These are phyloP conservation scores for Hepsetus odoe DNA, from an alignment of 2,113 vertebrate genomes.

Conservation along the genomic window DNA sequence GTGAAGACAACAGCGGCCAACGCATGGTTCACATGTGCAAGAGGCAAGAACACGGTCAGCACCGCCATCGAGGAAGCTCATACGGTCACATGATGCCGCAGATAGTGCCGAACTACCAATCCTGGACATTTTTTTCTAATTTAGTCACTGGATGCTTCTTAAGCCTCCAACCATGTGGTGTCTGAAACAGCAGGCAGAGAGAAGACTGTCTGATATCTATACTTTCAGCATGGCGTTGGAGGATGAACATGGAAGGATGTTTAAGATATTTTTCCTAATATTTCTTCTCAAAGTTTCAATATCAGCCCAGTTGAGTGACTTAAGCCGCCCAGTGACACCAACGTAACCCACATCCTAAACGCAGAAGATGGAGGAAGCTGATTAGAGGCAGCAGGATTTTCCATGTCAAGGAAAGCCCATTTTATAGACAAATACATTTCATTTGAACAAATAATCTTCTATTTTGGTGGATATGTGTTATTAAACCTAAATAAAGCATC, in stretches of 20 bases:
- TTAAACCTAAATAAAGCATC: neutral
- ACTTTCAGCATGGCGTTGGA: neutral
- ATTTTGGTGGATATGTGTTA: neutral
- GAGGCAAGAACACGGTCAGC: neutral
- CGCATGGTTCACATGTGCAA: constrained; percentile 28
- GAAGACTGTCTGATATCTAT: neutral
- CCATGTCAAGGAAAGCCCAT: neutral
- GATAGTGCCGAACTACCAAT: too few relatives aligned
- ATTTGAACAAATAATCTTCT: neutral
- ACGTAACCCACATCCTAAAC: neutral
- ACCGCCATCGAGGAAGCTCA: neutral
- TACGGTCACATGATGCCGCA: neutral
- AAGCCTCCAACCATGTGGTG: neutral
- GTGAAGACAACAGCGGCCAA: constrained; percentile 34
- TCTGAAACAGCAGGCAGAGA: neutral
- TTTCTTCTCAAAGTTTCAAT: too few relatives aligned
- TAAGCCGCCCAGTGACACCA: neutral
- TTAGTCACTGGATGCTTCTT: neutral
- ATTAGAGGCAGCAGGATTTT: neutral
- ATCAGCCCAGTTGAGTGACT: too few relatives aligned
- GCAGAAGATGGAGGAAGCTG: neutral
- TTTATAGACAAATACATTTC: neutral
- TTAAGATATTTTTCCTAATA: too few relatives aligned
- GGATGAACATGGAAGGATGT: too few relatives aligned
- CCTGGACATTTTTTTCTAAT: neutral